These are phyloP conservation scores for Lamellibrachia luymesi DNA, from an alignment of 1,140 invertebrate genomes.

Conservation along the genomic window DNA sequence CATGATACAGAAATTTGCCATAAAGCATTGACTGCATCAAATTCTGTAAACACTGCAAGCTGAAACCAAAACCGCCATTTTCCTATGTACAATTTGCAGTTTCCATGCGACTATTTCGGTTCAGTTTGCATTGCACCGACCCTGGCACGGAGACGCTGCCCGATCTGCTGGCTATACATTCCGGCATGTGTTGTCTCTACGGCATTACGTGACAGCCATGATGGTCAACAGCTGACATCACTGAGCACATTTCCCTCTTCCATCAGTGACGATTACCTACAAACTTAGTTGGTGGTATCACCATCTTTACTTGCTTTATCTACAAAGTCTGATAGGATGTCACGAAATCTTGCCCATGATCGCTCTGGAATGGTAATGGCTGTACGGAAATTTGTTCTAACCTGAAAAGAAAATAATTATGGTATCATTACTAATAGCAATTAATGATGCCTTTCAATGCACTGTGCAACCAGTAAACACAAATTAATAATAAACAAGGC, in stretches of 20 bases:
- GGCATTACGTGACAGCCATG: background rate
- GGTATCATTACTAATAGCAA: background rate
- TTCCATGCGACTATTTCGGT: conserved; percentile 1
- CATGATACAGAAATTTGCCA: background rate
- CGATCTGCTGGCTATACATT: background rate
- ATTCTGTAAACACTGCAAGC: conserved; percentile 4
- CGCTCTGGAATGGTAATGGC: conserved; percentile 97
- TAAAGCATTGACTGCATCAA: background rate
- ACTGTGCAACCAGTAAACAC: background rate
- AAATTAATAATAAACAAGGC: background rate
- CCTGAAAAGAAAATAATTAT: conserved; percentile 61
- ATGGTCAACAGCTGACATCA: conserved; percentile 13
- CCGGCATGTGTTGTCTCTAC: background rate
- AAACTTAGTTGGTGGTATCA: background rate
- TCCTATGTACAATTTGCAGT: background rate
- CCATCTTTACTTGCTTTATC: conserved; percentile 30
- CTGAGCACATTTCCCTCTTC: background rate
- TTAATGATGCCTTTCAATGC: background rate
- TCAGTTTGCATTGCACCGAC: conserved; percentile 3
- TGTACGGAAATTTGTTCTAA: conserved; percentile 95
- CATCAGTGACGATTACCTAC: conserved; percentile 1
- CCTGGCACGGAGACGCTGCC: background rate
- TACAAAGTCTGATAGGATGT: conserved; percentile 81
- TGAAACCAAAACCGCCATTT: background rate
- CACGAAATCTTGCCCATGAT: conserved; percentile 93